phyloP scores from a whole-genome alignment of 2,888 invertebrate species.

The Habrosyne pyritoides region DNA sequence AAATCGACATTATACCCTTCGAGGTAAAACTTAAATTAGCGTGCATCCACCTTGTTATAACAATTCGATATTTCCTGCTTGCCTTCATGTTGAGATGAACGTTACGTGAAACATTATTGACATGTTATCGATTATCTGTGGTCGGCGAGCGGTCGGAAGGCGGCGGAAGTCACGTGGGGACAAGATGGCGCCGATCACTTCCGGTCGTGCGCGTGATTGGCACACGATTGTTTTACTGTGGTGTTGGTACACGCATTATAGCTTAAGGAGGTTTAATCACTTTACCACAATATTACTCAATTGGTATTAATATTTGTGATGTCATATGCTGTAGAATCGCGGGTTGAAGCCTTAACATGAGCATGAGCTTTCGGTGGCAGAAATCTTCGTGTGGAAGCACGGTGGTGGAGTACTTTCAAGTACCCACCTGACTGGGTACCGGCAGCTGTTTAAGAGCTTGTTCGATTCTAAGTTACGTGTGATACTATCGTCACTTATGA shows the following conservation, averaged over 20 bases:
- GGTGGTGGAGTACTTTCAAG: too few species aligned
- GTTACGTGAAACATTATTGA: constrained; percentile 13
- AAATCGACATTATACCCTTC: neutral
- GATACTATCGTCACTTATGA: too few species aligned
- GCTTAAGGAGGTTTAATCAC: neutral
- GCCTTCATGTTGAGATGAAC: constrained; percentile 25
- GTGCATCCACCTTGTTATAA: neutral
- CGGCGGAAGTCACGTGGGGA: constrained; percentile 52
- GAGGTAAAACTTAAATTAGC: neutral
- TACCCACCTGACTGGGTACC: too few species aligned
- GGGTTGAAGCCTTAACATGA: too few species aligned
- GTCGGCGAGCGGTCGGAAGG: constrained; percentile 29
- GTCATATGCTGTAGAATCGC: too few species aligned
- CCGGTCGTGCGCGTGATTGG: constrained; percentile 37
- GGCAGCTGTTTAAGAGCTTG: too few species aligned
- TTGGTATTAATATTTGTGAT: too few species aligned
- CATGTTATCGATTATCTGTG: constrained; percentile 9
- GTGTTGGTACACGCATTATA: neutral
- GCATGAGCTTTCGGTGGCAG: too few species aligned
- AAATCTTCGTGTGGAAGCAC: too few species aligned
- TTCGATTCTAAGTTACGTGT: too few species aligned
- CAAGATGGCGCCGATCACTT: constrained; percentile 48
- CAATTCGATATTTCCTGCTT: constrained; percentile 24
- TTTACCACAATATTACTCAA: neutral
- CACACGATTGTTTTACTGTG: constrained; percentile 12